These are phyloP conservation scores for Branchipolynoe longqiensis DNA, from an alignment of 2,888 invertebrate genomes.

Conservation along the genomic window DNA sequence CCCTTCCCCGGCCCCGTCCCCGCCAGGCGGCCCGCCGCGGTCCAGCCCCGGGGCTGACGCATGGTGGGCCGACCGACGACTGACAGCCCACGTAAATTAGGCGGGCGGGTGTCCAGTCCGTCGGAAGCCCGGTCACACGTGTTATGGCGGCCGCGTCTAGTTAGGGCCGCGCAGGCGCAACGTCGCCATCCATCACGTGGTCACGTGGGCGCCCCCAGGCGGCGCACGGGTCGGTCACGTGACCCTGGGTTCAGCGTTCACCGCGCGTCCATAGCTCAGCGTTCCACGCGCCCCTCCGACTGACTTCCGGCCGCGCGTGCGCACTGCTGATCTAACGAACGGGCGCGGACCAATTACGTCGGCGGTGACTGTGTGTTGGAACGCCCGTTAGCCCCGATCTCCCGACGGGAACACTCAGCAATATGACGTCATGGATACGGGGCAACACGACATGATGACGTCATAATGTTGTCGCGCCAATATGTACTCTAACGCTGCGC, in stretches of 20 bases:
- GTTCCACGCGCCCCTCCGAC: not conserved
- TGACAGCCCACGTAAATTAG: conserved; percentile 53
- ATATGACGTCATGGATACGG: no score
- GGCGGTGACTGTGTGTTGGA: no score
- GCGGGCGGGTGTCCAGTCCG: conserved; percentile 36
- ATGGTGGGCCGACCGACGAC: not conserved
- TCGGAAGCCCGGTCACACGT: conserved; percentile 57
- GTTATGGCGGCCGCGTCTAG: conserved; percentile 56
- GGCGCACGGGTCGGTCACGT: conserved; percentile 35
- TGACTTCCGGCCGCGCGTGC: not conserved
- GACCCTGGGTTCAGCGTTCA: conserved; percentile 21
- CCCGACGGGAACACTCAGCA: no score
- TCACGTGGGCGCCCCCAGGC: conserved; percentile 48
- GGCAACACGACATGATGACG: no score
- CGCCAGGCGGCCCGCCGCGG: not conserved
- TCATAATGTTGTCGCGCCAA: no score
- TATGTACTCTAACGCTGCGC: no score
- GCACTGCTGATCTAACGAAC: conserved; percentile 10
- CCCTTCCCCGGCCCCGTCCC: not conserved
- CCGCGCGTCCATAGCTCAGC: conserved; percentile 31
- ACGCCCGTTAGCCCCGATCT: no score
- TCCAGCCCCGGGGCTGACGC: conserved; percentile 47
- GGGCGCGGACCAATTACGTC: not conserved
- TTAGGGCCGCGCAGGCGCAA: conserved; percentile 54
- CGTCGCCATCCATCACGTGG: conserved; percentile 37